Evolutionary conservation across 2,797 vertebrate species (phyloP).

Genomic region (Etheostoma nigrum): DNA sequence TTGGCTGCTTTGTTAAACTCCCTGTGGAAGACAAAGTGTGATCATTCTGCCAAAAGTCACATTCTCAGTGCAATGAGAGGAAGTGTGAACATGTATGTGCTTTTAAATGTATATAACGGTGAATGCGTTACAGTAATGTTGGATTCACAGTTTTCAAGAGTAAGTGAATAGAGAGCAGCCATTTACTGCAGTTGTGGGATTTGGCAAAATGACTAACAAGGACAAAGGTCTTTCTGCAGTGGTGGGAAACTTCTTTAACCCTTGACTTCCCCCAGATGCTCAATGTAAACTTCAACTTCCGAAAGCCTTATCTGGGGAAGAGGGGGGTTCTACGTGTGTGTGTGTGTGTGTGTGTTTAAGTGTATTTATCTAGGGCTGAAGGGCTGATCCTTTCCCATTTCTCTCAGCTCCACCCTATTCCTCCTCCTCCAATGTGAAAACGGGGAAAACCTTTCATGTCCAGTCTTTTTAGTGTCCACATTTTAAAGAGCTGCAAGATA

Average conservation of each 20-base stretch:
- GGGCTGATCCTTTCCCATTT: conserved; percentile 42
- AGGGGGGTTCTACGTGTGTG: conserved; percentile 31
- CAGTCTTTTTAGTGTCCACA: conserved; percentile 30
- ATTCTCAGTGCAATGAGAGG: neutral
- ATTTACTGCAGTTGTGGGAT: conserved; percentile 61
- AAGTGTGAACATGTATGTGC: conserved; percentile 14
- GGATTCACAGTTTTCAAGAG: conserved; percentile 15
- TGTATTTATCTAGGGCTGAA: conserved; percentile 50
- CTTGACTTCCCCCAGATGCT: conserved; percentile 80
- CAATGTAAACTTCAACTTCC: conserved; percentile 83
- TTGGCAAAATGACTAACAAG: conserved; percentile 54
- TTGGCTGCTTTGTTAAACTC: conserved; percentile 7
- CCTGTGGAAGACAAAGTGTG: neutral
- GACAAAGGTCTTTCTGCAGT: conserved; percentile 74
- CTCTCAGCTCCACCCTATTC: conserved; percentile 34
- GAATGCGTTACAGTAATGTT: conserved; percentile 5
- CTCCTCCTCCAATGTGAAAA: conserved; percentile 25
- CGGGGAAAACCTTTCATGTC: conserved; percentile 41
- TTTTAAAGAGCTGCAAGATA: conserved; percentile 51
- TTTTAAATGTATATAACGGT: conserved; percentile 22
- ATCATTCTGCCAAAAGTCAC: conserved; percentile 7
- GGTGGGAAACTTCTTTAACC: conserved; percentile 86
- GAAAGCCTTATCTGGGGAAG: conserved; percentile 73
- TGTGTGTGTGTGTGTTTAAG: conserved; percentile 24
- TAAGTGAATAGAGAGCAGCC: conserved; percentile 38